Evolutionary conservation across 2,113 vertebrate genomes (phyloP), one percentile per base, ranked within the genome.

Genomic region (Piprites chloris): DNA sequence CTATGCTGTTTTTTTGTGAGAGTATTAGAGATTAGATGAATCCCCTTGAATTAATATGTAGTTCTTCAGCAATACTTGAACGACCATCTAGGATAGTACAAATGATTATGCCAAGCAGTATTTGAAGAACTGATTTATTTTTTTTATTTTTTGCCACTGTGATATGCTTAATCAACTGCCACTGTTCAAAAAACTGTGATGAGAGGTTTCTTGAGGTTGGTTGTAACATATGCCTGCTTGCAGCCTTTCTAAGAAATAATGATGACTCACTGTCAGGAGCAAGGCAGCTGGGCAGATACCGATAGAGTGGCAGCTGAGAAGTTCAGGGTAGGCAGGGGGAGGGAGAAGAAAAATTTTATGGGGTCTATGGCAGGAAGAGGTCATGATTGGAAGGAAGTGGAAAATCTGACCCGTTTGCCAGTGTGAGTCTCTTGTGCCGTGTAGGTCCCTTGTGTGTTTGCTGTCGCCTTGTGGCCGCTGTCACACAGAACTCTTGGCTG

Each of bases 381-480:
- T 91, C 22, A 3, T 21, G 44, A 26, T 55, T 49, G 71, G 14
- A 56, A 62, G 30, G 39, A 71, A 87, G 44, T 0, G 0, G 81
- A 94, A 95, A 87, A 82, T 50, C 52, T 78, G 84, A 74, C 10
- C 1, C 1, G 28, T 59, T 74, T 16, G 0, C 14, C 41, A 27
- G 19, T 71, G 14, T 0, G 1, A 72, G 16, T 77, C 9, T 67
- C 58, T 46, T 39, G 35, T 1, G 1, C 49, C 0, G 0, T 14
- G 33, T 27, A 37, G 28, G 53, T 90, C 39, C 23, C 30, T 66
- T 55, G 59, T 67, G 85, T 44, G 37, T 92, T 88, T 93, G 86
- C 90, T 96, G 72, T 95, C 24, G 61, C 94, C 87, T 95, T 84
- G 89, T 96, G 86, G 83, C 47, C 32, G 0, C 61, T 93, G 76